Evolutionary conservation across 2,113 vertebrate genomes (phyloP).

Genomic region (Electrona antarctica): DNA sequence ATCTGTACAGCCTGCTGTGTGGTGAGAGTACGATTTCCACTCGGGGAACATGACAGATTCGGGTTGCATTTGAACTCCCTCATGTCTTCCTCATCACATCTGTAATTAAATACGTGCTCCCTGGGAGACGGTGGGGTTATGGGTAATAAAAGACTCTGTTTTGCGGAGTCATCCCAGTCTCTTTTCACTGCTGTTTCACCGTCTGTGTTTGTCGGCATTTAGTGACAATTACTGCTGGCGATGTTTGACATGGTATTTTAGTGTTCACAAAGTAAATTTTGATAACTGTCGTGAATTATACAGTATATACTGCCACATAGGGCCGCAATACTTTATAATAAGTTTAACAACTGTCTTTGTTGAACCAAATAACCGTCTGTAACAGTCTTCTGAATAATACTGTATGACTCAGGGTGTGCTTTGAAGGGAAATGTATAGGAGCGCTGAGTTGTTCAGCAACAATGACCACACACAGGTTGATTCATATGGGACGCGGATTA

Average conservation of each 20-base stretch:
- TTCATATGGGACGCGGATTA: not conserved
- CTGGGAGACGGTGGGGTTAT: slow-evolving; percentile 51
- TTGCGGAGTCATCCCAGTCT: slow-evolving; percentile 21
- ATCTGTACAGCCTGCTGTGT: slow-evolving; percentile 66
- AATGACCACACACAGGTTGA: not conserved
- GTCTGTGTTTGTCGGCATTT: slow-evolving; percentile 46
- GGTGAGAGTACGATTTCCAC: slow-evolving; percentile 62
- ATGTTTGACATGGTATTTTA: slow-evolving; percentile 36
- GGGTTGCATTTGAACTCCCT: slow-evolving; percentile 57
- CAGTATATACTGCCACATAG: slow-evolving; percentile 19
- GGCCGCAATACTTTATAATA: slow-evolving; percentile 2
- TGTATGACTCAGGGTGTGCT: slow-evolving; percentile 7
- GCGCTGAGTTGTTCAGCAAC: not conserved
- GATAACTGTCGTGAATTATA: slow-evolving; percentile 32
- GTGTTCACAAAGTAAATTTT: slow-evolving; percentile 36
- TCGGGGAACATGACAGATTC: slow-evolving; percentile 42
- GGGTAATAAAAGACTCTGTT: slow-evolving; percentile 54
- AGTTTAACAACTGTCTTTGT: slow-evolving; percentile 19
- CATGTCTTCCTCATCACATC: slow-evolving; percentile 55
- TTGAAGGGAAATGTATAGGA: slow-evolving; percentile 9
- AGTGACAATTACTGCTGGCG: slow-evolving; percentile 48
- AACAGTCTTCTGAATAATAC: slow-evolving; percentile 26
- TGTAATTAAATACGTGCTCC: slow-evolving; percentile 73
- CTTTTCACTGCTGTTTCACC: slow-evolving; percentile 23
- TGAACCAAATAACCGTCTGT: slow-evolving; percentile 1